Conservation (phyloP, 2,797 vertebrate species). For the Decapterus maruadsi region DNA sequence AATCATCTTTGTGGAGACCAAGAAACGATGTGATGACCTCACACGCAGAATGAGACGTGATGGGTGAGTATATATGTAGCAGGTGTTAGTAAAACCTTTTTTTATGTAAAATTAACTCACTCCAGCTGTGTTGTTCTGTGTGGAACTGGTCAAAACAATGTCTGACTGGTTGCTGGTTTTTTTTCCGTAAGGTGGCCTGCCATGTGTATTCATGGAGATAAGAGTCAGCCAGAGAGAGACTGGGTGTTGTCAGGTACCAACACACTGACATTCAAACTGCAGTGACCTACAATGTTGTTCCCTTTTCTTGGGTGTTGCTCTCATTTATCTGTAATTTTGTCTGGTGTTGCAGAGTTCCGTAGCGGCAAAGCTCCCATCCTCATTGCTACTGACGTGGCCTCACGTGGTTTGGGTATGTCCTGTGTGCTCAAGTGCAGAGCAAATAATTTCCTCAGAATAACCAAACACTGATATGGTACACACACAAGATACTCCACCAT, state of each 20-base stretch:
- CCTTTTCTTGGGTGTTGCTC: not conserved
- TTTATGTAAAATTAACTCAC: not conserved
- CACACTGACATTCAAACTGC: not conserved
- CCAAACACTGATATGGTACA: constrained; percentile 1
- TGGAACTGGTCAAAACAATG: not conserved
- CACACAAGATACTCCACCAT: constrained; percentile 4
- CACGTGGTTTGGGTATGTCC: constrained; percentile 98
- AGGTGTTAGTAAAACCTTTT: not conserved
- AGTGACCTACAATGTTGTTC: not conserved
- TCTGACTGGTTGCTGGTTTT: constrained; percentile 5
- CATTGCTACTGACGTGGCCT: constrained; percentile 98
- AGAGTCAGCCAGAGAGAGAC: constrained; percentile 98
- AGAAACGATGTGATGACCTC: constrained; percentile 96
- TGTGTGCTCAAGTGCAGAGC: constrained; percentile 75
- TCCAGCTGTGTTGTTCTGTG: not conserved
- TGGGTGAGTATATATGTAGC: constrained; percentile 83
- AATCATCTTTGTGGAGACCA: constrained; percentile 98
- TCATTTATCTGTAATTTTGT: not conserved
- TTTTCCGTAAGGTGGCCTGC: constrained; percentile 92
- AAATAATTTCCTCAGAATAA: constrained; percentile 4
- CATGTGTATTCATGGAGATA: constrained; percentile 99
- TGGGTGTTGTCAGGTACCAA: constrained; percentile 86
- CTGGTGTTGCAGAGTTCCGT: constrained; percentile 90
- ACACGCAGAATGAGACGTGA: constrained; percentile 98
- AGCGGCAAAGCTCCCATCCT: constrained; percentile 98